Evolutionary conservation across 2,888 invertebrate genomes (phyloP).

Genomic region (Drosophila antonietae): DNA sequence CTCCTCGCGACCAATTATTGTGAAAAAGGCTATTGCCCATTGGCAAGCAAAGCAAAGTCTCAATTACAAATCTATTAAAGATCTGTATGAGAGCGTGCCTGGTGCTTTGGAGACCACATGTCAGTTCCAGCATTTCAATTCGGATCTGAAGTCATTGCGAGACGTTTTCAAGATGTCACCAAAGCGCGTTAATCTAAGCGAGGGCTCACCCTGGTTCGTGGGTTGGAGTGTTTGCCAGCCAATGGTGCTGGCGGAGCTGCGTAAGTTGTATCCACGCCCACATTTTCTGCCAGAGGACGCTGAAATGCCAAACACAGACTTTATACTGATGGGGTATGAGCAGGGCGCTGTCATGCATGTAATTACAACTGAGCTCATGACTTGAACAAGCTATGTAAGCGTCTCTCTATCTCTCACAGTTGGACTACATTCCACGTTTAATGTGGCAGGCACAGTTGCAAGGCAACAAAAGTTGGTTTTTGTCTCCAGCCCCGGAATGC

Average conservation of each 20-base stretch:
- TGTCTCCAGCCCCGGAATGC: constrained; percentile 95
- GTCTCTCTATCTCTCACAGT: constrained; percentile 85
- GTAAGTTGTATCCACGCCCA: constrained; percentile 91
- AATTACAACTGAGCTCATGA: constrained; percentile 74
- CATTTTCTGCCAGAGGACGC: constrained; percentile 94
- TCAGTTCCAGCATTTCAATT: constrained; percentile 94
- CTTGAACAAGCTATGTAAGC: neutral
- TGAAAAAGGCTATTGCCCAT: constrained; percentile 90
- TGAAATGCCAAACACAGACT: constrained; percentile 95
- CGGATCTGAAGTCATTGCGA: constrained; percentile 90
- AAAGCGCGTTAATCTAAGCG: constrained; percentile 86
- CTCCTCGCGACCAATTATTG: constrained; percentile 91
- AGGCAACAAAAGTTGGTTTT: constrained; percentile 93
- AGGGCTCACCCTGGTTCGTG: constrained; percentile 93
- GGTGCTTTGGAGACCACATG: constrained; percentile 93
- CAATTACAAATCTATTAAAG: constrained; percentile 88
- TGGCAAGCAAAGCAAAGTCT: constrained; percentile 91
- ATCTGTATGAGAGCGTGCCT: constrained; percentile 88
- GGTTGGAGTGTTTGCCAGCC: constrained; percentile 97
- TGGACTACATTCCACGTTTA: constrained; percentile 95
- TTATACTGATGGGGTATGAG: constrained; percentile 96
- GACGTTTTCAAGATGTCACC: constrained; percentile 92
- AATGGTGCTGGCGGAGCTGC: constrained; percentile 89
- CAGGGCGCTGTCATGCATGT: constrained; percentile 96
- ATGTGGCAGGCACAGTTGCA: constrained; percentile 97